Base-by-base conservation (phyloP, 2,888 invertebrate species). In the Drosophila kuntzei region DNA sequence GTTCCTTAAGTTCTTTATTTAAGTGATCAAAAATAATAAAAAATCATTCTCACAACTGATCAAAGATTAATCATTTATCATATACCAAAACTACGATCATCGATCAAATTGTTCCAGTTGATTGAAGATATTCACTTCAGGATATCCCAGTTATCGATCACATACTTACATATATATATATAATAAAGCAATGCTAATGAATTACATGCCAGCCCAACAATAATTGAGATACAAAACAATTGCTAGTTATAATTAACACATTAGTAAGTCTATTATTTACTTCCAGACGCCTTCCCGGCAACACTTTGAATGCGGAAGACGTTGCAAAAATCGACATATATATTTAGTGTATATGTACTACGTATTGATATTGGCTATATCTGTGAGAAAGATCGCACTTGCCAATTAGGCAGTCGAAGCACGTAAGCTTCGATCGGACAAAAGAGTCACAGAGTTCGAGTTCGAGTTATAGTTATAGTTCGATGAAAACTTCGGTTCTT, bases 311-410 rank as follows among this genome's bases (percentile, higher is more conserved):
- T 62, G 62, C 72, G 72, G 72, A 72, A 72, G 61, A 6, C 67
- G 32, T 12, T 47, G 22, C 39, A 41, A 51, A 51, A 58, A 44
- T 61, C 43, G 36, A 37, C 49, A 59, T 29, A 60, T 36, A 16
- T 34, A 44, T 46, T 47, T 32, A 59, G 20, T 16, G 22, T 49
- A 22, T 22, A 29, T 44, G n/a, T n/a, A n/a, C n/a, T n/a, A 14
- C n/a, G 16, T 41, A 32, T 41, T 8, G 11, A 12, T n/a, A 27
- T 16, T 37, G 39, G 22, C 16, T 14, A 55, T 58, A 71, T 57
- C 71, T 55, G 50, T 69, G 68, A 51, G 68, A 73, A 69, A 73
- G 55, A 73, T 73, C 59, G 29, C 73, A 73, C 59, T 44, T 57
- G 46, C 39, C 60, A 74, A 73, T 73, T 74, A 60, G 59, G 18